Conservation (phyloP, 2,888 invertebrate genomes). For the Leucania comma region DNA sequence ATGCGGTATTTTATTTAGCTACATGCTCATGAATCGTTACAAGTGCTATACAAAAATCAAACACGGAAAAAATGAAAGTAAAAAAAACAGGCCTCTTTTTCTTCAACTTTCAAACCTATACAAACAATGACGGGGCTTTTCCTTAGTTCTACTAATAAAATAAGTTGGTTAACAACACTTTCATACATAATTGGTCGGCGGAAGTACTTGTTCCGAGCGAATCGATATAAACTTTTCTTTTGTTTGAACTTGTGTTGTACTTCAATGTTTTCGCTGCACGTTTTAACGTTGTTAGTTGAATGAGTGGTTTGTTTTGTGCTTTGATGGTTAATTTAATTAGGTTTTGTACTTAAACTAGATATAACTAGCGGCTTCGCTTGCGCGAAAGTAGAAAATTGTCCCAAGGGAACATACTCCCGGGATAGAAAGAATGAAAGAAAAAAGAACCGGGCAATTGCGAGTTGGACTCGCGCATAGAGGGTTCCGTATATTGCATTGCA, state of each 20-base stretch:
- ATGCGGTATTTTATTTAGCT: too few relatives aligned
- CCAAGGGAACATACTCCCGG: too few relatives aligned
- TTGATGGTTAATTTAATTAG: slow-evolving; percentile 16
- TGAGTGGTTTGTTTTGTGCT: slow-evolving; percentile 20
- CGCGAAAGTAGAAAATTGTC: too few relatives aligned
- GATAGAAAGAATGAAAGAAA: too few relatives aligned
- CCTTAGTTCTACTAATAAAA: slow-evolving; percentile 47
- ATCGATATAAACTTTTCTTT: slow-evolving; percentile 63
- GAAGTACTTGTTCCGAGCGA: slow-evolving; percentile 56
- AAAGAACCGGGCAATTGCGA: too few relatives aligned
- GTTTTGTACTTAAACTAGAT: not conserved
- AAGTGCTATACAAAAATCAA: not conserved
- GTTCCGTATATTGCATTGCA: too few relatives aligned
- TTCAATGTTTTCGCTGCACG: slow-evolving; percentile 40
- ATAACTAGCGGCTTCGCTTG: not conserved
- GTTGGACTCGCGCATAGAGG: too few relatives aligned
- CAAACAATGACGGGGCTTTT: slow-evolving; percentile 33
- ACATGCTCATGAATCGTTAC: too few relatives aligned
- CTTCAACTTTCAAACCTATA: slow-evolving; percentile 5
- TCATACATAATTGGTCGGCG: slow-evolving; percentile 64
- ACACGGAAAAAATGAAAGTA: not conserved
- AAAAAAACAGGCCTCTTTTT: not conserved
- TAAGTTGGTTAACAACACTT: slow-evolving; percentile 63
- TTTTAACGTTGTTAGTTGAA: slow-evolving; percentile 34
- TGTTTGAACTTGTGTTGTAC: slow-evolving; percentile 53